Percentiles rank a stretch among this genome's conserved stretches.
These are phyloP conservation scores for Drosophila kanapiae DNA, from an alignment of 1,140 invertebrate species.

Conservation along the genomic window DNA sequence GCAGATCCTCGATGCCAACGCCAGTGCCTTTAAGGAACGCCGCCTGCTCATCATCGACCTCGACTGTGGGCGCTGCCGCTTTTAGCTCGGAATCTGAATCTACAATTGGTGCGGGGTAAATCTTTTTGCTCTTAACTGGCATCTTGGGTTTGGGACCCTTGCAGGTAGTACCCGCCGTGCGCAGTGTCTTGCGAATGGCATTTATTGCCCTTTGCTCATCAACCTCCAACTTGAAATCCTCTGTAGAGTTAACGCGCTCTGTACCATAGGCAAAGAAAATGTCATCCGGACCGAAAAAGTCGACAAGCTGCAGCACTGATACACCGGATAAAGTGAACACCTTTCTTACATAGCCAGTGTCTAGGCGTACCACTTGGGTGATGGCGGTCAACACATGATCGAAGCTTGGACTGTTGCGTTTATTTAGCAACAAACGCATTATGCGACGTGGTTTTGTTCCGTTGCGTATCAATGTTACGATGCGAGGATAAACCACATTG, in stretches of 20 bases:
- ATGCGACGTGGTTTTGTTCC: slow-evolving; percentile 95
- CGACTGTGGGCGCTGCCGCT: neutral
- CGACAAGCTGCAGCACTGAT: slow-evolving; percentile 91
- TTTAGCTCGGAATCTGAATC: slow-evolving; percentile 2
- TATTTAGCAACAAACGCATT: slow-evolving; percentile 95
- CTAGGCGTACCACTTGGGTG: slow-evolving; percentile 95
- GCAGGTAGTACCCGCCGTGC: slow-evolving; percentile 86
- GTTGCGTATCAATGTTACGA: slow-evolving; percentile 96
- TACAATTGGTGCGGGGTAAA: slow-evolving; percentile 21
- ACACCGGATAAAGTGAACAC: slow-evolving; percentile 94
- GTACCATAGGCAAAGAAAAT: slow-evolving; percentile 97
- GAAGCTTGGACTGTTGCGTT: slow-evolving; percentile 96
- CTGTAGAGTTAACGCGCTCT: slow-evolving; percentile 90
- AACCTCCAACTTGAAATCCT: slow-evolving; percentile 97
- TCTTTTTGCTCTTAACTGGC: slow-evolving; percentile 88
- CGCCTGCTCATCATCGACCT: slow-evolving; percentile 47
- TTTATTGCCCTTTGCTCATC: slow-evolving; percentile 92
- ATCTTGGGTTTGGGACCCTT: slow-evolving; percentile 88
- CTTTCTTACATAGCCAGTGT: slow-evolving; percentile 96
- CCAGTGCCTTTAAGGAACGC: slow-evolving; percentile 62
- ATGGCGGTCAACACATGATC: slow-evolving; percentile 97
- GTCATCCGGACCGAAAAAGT: slow-evolving; percentile 94
- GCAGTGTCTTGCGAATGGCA: slow-evolving; percentile 89
- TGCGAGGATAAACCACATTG: slow-evolving; percentile 92
- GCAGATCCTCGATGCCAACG: slow-evolving; percentile 64